phyloP scores from a whole-genome alignment of 2,888 invertebrate genomes.

The Ornithoptera alexandrae region DNA sequence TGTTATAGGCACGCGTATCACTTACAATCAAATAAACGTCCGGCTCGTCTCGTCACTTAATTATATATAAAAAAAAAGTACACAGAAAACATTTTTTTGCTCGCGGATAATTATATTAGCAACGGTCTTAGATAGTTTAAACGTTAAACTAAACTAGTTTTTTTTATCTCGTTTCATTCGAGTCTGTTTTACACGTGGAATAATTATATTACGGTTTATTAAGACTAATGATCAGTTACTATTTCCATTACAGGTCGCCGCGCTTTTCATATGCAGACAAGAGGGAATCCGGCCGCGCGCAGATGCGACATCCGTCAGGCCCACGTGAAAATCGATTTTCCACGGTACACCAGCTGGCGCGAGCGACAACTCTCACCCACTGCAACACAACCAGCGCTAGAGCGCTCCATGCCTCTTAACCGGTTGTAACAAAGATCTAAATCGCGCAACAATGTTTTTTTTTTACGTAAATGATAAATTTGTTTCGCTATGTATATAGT shows the following conservation, averaged over 20 bases:
- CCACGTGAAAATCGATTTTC: slow-evolving; percentile 80
- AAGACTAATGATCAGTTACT: slow-evolving; percentile 36
- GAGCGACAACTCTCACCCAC: slow-evolving; percentile 64
- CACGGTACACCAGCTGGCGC: slow-evolving; percentile 78
- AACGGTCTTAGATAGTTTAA: too few relatives aligned
- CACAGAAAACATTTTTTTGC: too few relatives aligned
- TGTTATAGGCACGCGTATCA: too few relatives aligned
- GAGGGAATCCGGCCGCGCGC: slow-evolving; percentile 63
- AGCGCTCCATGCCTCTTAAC: slow-evolving; percentile 37
- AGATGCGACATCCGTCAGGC: slow-evolving; percentile 78
- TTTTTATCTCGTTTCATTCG: too few relatives aligned
- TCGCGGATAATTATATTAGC: too few relatives aligned
- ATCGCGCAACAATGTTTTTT: slow-evolving; percentile 32
- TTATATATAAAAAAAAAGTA: too few relatives aligned
- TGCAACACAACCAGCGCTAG: slow-evolving; percentile 33
- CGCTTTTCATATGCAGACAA: slow-evolving; percentile 66
- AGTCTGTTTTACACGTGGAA: too few relatives aligned
- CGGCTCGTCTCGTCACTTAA: too few relatives aligned
- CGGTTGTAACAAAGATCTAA: slow-evolving; percentile 38
- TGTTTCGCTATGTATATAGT: slow-evolving; percentile 62
- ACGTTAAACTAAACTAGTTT: too few relatives aligned
- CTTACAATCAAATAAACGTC: too few relatives aligned
- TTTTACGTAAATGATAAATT: slow-evolving; percentile 37
- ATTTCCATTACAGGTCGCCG: slow-evolving; percentile 53
- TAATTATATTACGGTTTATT: slow-evolving; percentile 28